Conservation (phyloP, 2,113 vertebrate genomes). For the Tiliqua scincoides region DNA sequence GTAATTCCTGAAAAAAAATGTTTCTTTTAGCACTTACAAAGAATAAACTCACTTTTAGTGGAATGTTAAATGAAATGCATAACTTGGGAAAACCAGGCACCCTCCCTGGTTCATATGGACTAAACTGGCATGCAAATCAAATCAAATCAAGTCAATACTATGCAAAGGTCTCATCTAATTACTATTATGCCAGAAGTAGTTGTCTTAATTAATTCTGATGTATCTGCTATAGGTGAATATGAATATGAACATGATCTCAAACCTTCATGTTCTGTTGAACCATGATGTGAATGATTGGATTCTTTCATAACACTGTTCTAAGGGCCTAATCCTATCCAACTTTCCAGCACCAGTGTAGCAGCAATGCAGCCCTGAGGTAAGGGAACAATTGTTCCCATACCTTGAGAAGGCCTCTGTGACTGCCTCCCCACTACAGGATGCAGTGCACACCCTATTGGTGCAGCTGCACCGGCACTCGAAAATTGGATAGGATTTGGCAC, state of each 20-base stretch:
- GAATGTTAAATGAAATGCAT: background rate
- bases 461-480: no score
- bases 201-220: background rate
- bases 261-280: background rate
- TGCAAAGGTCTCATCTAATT: background rate
- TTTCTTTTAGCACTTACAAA: background rate
- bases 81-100: background rate
- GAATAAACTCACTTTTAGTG: background rate
- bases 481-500: no score
- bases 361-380: no score
- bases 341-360: no score
- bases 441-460: no score
- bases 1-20: background rate
- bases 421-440: no score
- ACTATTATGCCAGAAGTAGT: background rate
- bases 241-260: background rate
- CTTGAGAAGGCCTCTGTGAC: no score
- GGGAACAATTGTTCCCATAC: no score
- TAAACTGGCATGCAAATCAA: no score
- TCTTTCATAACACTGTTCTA: background rate
- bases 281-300: background rate
- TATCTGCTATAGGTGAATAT: background rate
- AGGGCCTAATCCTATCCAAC: no score
- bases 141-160: no score
- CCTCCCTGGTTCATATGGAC: background rate